Percentiles rank a stretch among this genome's conserved stretches.
These are phyloP conservation scores for Allobates femoralis DNA, from an alignment of 2,797 vertebrate species.

Conservation along the genomic window DNA sequence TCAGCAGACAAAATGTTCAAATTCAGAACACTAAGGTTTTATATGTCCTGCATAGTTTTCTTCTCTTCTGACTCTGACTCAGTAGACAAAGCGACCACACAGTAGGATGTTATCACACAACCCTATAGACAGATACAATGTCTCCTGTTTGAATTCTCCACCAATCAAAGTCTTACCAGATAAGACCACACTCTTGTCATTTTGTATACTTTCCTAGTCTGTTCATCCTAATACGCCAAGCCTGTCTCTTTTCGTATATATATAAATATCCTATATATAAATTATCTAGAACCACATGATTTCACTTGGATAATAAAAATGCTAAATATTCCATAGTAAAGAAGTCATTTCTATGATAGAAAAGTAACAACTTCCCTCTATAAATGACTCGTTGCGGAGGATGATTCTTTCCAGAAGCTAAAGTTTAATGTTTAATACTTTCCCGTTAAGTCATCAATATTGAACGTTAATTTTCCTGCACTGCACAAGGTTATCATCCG, in stretches of 20 bases:
- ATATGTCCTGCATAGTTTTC: not conserved
- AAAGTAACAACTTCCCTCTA: constrained; percentile 1
- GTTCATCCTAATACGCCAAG: not conserved
- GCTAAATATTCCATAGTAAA: constrained; percentile 27
- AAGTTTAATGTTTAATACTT: constrained; percentile 53
- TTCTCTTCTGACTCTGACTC: not conserved
- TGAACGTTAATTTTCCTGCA: constrained; percentile 38
- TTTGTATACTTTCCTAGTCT: not conserved
- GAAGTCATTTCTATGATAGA: not conserved
- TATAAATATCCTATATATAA: not conserved
- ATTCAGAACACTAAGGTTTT: too few species aligned
- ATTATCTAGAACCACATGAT: constrained; percentile 14
- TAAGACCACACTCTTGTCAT: not conserved
- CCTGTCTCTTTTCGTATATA: not conserved
- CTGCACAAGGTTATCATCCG: constrained; percentile 46
- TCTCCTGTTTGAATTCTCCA: not conserved
- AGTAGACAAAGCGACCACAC: not conserved
- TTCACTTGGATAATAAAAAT: constrained; percentile 12
- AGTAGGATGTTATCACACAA: not conserved
- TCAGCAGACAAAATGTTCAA: too few species aligned
- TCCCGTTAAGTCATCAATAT: constrained; percentile 37
- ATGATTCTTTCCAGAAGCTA: constrained; percentile 41
- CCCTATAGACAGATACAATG: not conserved
- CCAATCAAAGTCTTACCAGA: not conserved
- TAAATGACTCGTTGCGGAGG: not conserved